phyloP scores from a whole-genome alignment of 2,113 vertebrate genomes.

The Ciconia boyciana region DNA sequence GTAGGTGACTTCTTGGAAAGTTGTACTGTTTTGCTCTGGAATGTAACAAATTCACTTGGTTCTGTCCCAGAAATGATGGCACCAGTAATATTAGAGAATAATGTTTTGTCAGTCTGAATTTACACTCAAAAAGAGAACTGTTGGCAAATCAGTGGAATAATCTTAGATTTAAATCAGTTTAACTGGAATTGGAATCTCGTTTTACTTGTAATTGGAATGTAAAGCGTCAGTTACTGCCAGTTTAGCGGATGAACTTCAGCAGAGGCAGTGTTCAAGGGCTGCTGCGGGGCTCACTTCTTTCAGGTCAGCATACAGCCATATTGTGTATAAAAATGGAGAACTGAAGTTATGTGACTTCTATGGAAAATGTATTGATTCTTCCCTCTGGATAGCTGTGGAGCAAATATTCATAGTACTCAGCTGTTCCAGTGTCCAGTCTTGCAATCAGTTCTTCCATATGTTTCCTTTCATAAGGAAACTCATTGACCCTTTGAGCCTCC shows the following conservation, averaged over 20 bases:
- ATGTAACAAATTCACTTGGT: neutral
- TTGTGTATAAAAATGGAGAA: neutral
- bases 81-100: neutral
- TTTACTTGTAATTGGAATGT: neutral
- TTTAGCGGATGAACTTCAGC: neutral
- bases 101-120: neutral
- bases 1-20: neutral
- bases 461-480: neutral
- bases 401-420: neutral
- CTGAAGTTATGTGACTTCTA: neutral
- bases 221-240: neutral
- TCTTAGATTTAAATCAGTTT: neutral
- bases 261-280: neutral
- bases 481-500: neutral
- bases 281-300: neutral
- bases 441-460: neutral
- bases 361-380: fast-evolving
- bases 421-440: neutral
- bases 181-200: neutral
- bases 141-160: neutral
- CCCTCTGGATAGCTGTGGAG: neutral
- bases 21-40: neutral
- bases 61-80: neutral
- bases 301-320: neutral
- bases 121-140: neutral